phyloP scores from a whole-genome alignment of 2,113 vertebrate species.

The Callocephalon fimbriatum region DNA sequence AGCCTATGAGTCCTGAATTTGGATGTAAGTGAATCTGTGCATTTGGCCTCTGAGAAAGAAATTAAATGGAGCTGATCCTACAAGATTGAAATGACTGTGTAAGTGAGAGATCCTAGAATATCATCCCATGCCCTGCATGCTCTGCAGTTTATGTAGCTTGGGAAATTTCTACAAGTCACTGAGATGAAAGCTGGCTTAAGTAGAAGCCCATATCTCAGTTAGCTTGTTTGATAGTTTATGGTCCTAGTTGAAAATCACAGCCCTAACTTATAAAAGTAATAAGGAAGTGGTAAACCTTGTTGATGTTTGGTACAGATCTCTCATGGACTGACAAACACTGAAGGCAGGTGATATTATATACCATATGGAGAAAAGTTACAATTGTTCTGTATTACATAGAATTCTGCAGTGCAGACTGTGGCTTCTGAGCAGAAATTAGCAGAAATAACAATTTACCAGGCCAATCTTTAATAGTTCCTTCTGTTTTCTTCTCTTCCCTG shows the following conservation, averaged over 20 bases:
- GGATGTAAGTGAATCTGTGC: not conserved
- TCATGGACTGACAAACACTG: not conserved
- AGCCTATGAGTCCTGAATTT: not conserved
- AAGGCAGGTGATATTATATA: fast-evolving
- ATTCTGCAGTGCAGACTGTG: not conserved
- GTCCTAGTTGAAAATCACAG: not conserved
- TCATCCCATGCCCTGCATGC: not conserved
- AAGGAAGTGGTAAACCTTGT: not conserved
- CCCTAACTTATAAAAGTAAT: not conserved
- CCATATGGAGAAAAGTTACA: not conserved
- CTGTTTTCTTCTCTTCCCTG: not conserved
- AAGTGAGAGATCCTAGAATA: not conserved
- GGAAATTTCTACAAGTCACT: not conserved
- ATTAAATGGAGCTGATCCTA: not conserved
- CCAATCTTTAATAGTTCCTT: not conserved
- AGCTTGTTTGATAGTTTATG: not conserved
- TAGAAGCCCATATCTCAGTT: not conserved
- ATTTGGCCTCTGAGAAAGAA: not conserved
- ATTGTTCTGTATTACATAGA: not conserved
- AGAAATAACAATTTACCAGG: not conserved
- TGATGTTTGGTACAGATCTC: not conserved
- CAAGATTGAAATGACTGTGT: not conserved
- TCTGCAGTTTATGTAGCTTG: not conserved
- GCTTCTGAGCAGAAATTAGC: not conserved
- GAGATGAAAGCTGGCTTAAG: not conserved